Percentiles rank a stretch among this genome's conserved stretches.
Conservation (phyloP, 1,140 invertebrate genomes). For the Helicoverpa zea region DNA sequence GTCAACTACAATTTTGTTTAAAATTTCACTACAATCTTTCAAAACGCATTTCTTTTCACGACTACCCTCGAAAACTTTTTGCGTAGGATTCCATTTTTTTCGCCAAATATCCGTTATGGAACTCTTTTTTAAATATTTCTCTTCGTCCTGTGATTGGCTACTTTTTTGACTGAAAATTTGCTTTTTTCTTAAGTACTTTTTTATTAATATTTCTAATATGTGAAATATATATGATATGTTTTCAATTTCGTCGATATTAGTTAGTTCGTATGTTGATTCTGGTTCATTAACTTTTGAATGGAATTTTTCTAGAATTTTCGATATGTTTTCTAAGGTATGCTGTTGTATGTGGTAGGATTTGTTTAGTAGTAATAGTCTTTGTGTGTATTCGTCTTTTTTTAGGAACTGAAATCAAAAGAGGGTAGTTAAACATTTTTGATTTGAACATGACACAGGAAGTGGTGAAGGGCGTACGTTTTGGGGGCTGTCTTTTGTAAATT, state of each 20-base stretch:
- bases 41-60: constrained; percentile 60
- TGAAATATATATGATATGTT: constrained; percentile 73
- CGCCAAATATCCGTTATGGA: constrained; percentile 72
- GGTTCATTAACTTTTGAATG: constrained; percentile 46
- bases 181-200: constrained; percentile 59
- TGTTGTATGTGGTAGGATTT: constrained; percentile 70
- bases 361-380: constrained; percentile 69
- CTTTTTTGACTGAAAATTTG: constrained; percentile 50
- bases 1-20: constrained; percentile 74
- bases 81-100: constrained; percentile 71
- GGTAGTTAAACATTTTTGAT: not conserved
- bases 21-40: constrained; percentile 61
- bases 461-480: no score
- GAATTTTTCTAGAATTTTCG: constrained; percentile 59
- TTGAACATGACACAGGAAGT: no score
- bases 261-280: constrained; percentile 57
- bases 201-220: constrained; percentile 69
- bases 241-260: constrained; percentile 60
- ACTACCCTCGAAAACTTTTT: constrained; percentile 48
- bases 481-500: no score
- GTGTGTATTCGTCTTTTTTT: constrained; percentile 66
- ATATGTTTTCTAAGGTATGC: constrained; percentile 73
- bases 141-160: constrained; percentile 62
- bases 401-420: constrained; percentile 64
- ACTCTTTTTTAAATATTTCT: constrained; percentile 64